Evolutionary conservation across 2,888 invertebrate species (phyloP).

Genomic region (Chouioia cunea): DNA sequence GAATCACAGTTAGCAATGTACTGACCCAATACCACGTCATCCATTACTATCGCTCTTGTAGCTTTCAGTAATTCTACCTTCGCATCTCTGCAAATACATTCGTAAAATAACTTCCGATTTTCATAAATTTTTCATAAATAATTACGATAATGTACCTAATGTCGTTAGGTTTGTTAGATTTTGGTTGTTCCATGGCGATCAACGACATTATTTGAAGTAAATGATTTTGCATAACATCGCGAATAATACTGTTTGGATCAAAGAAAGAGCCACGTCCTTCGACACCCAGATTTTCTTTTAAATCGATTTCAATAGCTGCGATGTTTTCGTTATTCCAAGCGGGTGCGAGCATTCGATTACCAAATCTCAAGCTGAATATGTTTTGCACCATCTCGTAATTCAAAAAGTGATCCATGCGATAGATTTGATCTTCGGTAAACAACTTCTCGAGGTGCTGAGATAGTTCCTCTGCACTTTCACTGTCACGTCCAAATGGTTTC

Average conservation of each 20-base stretch:
- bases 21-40: conserved; percentile 38
- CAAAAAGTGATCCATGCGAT: conserved; percentile 2
- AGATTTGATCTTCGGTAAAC: not conserved
- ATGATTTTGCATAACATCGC: conserved; percentile 4
- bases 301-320: not conserved
- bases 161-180: no score
- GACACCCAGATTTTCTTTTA: not conserved
- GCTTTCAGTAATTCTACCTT: conserved; percentile 32
- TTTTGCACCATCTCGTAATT: conserved; percentile 1
- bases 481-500: not conserved
- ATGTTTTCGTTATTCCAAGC: not conserved
- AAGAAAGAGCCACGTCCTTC: not conserved
- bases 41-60: conserved; percentile 1
- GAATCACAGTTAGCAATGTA: conserved; percentile 37
- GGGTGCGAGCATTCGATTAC: not conserved
- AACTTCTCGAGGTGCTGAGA: not conserved
- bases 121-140: no score
- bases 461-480: not conserved
- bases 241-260: not conserved
- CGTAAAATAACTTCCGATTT: no score
- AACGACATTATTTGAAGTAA: not conserved
- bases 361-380: not conserved
- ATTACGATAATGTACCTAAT: no score
- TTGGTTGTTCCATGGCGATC: no score
- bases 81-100: conserved; percentile 26